Evolutionary conservation across 2,888 invertebrate species (phyloP), one percentile per base, ranked within the genome.

Genomic region (Hemithea aestivaria): DNA sequence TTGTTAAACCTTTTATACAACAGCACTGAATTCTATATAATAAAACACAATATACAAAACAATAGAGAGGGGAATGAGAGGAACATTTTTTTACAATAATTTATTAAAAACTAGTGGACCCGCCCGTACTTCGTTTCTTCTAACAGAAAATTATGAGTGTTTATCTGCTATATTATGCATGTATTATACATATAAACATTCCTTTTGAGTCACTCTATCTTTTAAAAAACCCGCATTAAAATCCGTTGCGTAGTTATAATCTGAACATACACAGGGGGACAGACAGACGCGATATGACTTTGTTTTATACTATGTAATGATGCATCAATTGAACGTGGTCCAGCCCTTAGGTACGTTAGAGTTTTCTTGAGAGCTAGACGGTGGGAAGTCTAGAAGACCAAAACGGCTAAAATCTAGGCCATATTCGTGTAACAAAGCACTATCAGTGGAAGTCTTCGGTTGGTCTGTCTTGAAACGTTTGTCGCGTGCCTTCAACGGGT

Each of bases 381-480:
- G 61, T 28, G 77, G 63, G 45, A 87, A 81, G 47, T 89, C 89
- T 51, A 89, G 83, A 66, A 84, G 53, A 22, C 74, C 78, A 47
- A 81, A 85, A 44, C 75, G 74, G 49, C 84, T 84, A 51, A 93
- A 93, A 73, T 93, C 91, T 51, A 93, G 78, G 35, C 93, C 93
- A 60, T 93, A 93, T 58, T 93, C 93, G 58, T 91, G 90, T 48
- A 93, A 83, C 36, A 93, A 82, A 62, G 92, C 92, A 60, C 90
- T 89, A 59, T 93, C 93, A 41, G 82, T 67, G 3, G 80, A 72
- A 2, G 66, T 56, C 56, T 77, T 80, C 45, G 69, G 87, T 79
- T 64, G 72, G 40, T 79, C 80, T 27, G 58, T 59, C 58, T 67
- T 77, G 33, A 72, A 72, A 42, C 51, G 65, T 61, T 68, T 80